phyloP scores from a whole-genome alignment of 2,888 invertebrate species.

The Diloba caeruleocephala region DNA sequence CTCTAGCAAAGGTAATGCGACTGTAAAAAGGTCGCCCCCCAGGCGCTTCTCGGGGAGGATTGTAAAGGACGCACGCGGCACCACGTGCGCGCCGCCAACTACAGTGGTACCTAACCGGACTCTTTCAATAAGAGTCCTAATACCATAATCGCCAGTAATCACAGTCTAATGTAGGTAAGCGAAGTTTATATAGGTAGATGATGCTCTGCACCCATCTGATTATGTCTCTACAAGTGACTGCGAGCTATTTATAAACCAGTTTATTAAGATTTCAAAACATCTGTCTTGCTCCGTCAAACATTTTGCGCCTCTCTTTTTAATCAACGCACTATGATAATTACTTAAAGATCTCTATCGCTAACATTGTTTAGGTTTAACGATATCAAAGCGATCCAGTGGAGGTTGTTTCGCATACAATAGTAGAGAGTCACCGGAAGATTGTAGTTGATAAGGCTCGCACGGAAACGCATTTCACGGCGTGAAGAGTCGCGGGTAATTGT shows the following conservation, averaged over 20 bases:
- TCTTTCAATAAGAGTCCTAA: too few species aligned
- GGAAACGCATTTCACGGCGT: constrained; percentile 68
- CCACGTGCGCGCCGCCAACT: too few species aligned
- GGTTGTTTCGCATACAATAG: constrained; percentile 48
- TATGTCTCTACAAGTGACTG: neutral
- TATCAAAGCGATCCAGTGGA: constrained; percentile 51
- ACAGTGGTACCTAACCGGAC: too few species aligned
- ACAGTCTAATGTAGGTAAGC: too few species aligned
- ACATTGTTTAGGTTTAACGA: constrained; percentile 45
- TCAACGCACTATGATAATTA: constrained; percentile 30
- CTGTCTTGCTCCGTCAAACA: neutral
- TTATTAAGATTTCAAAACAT: neutral
- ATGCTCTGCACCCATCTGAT: neutral
- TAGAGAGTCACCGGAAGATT: constrained; percentile 58
- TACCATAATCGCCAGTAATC: too few species aligned
- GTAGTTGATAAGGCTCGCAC: constrained; percentile 61
- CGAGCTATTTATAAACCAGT: neutral
- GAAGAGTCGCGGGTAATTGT: constrained; percentile 60
- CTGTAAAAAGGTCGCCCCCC: too few species aligned
- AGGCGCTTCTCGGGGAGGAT: too few species aligned
- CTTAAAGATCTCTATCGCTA: constrained; percentile 25
- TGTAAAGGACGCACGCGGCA: too few species aligned
- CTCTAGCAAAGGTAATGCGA: too few species aligned
- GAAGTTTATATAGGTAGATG: neutral
- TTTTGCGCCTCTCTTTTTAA: constrained; percentile 7